Evolutionary conservation across 2,797 vertebrate species (phyloP).

Genomic region (Lycodopsis pacificus): DNA sequence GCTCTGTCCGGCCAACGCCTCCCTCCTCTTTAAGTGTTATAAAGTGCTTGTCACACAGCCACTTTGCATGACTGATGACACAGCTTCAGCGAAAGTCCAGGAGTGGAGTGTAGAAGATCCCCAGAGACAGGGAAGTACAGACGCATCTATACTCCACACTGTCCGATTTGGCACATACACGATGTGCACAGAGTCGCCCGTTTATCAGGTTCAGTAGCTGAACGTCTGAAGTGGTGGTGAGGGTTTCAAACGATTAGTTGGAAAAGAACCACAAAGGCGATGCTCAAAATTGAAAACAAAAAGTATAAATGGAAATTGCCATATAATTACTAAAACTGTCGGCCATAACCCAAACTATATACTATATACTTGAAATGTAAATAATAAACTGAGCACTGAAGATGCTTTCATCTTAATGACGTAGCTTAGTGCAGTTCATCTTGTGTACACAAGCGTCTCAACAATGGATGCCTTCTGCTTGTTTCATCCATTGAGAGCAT

Average conservation of each 20-base stretch:
- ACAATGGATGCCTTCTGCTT: background rate
- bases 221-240: background rate
- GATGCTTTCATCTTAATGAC: background rate
- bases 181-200: background rate
- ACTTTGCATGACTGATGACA: slow-evolving; percentile 84
- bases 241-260: background rate
- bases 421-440: background rate
- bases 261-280: background rate
- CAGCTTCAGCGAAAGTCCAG: slow-evolving; percentile 55
- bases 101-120: slow-evolving; percentile 40
- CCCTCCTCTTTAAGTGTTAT: slow-evolving; percentile 74
- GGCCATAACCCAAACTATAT: background rate
- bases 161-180: slow-evolving; percentile 17
- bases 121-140: background rate
- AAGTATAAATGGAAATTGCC: background rate
- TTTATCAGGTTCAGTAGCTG: slow-evolving; percentile 24
- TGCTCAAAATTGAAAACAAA: background rate
- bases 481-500: background rate
- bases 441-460: background rate
- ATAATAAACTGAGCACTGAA: background rate
- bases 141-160: slow-evolving; percentile 6
- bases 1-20: slow-evolving; percentile 37
- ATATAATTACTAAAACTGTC: background rate
- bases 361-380: background rate
- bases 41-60: slow-evolving; percentile 76